These are phyloP conservation scores for Suncus etruscus DNA, from an alignment of 2,113 vertebrate genomes.

Conservation along the genomic window DNA sequence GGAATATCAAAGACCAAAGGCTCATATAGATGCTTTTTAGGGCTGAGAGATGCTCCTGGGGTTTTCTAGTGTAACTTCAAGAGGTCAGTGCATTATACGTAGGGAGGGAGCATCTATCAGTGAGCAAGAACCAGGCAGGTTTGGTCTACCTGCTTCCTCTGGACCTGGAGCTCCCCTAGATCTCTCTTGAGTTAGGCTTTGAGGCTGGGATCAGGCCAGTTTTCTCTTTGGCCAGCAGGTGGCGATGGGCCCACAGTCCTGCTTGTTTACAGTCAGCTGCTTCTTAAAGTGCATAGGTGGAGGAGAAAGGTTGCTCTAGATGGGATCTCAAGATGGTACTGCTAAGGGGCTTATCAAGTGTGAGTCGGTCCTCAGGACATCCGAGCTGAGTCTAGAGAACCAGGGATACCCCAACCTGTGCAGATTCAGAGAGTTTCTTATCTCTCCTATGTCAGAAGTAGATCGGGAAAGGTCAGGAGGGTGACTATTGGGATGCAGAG, in stretches of 20 bases:
- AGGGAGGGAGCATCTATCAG: neutral
- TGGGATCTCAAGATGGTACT: neutral
- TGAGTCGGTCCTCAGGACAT: neutral
- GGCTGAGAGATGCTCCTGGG: neutral
- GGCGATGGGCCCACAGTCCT: slow-evolving; percentile 48
- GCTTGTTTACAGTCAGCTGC: neutral
- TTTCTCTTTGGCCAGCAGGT: slow-evolving; percentile 63
- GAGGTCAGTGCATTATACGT: neutral
- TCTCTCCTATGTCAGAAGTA: neutral
- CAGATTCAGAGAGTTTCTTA: neutral
- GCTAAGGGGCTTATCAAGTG: neutral
- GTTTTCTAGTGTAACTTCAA: neutral
- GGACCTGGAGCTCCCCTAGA: neutral
- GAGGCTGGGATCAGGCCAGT: slow-evolving; percentile 17
- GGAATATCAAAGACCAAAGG: slow-evolving; percentile 18
- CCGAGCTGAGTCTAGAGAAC: slow-evolving; percentile 1
- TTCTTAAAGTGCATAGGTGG: neutral
- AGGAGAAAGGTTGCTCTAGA: neutral
- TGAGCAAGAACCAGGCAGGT: neutral
- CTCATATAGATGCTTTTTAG: neutral
- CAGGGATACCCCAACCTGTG: neutral
- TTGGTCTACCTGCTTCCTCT: neutral
- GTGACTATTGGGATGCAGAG: neutral
- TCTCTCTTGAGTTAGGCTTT: slow-evolving; percentile 1
- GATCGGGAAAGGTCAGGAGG: neutral